Evolutionary conservation across 2,797 vertebrate genomes (phyloP).

Genomic region (Sebastes oblongus): DNA sequence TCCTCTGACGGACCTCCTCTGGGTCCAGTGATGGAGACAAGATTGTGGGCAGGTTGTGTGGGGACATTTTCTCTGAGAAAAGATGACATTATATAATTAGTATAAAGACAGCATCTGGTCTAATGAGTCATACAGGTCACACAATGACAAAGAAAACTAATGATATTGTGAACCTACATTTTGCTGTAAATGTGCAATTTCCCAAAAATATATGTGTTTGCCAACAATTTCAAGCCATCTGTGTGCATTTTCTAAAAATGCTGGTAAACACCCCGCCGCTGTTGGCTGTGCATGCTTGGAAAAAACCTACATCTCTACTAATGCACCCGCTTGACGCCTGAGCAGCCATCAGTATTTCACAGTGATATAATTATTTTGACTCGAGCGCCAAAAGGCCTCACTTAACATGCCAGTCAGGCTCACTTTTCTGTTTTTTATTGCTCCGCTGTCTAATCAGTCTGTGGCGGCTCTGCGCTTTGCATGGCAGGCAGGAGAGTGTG

Average conservation of each 20-base stretch:
- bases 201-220: neutral
- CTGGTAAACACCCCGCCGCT: constrained; percentile 21
- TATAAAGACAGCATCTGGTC: neutral
- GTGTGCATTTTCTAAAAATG: constrained; percentile 6
- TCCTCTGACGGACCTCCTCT: constrained; percentile 81
- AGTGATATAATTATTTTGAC: constrained; percentile 72
- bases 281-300: constrained; percentile 27
- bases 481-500: constrained; percentile 61
- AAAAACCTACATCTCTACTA: constrained; percentile 47
- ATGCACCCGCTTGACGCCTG: constrained; percentile 33
- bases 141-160: neutral
- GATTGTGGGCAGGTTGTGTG: constrained; percentile 71
- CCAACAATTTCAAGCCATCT: constrained; percentile 33
- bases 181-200: constrained; percentile 10
- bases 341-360: constrained; percentile 59
- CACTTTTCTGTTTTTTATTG: constrained; percentile 42
- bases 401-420: constrained; percentile 75
- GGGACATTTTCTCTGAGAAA: constrained; percentile 92
- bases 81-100: neutral
- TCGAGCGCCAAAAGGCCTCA: constrained; percentile 64
- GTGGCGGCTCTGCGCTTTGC: constrained; percentile 66
- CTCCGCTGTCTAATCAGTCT: constrained; percentile 67
- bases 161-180: neutral
- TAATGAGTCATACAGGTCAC: neutral
- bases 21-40: constrained; percentile 77